Base-by-base conservation (phyloP, 2,888 invertebrate genomes). In the Eubasilissa splendida region DNA sequence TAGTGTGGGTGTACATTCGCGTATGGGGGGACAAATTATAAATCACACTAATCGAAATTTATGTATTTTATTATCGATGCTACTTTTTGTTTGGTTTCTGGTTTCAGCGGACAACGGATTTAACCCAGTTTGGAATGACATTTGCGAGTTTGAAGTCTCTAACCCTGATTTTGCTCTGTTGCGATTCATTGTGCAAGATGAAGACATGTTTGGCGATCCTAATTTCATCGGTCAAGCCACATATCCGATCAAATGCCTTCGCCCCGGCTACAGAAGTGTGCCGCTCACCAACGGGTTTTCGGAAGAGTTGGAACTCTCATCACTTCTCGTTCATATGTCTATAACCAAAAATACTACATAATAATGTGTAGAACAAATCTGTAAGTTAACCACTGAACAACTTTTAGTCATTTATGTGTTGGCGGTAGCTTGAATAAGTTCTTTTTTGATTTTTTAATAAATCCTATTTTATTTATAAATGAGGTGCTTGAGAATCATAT, bases 151-250 rank as follows among this genome's bases (percentile, higher is more conserved):
- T 87, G 93, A 94, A 59, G 92, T 98, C 11, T 88, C 90, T 12
- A 96, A 95, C 89, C 96, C 97, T 0, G 92, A 96, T 77, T 92
- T 97, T 86, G 96, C 98, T 0, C 88, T 98, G 71, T 88, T 97
- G 71, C 92, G 98, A 58, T 98, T 99, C 88, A 92, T 95, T 60
- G 96, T 98, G 0, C 95, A 97, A 88, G 98, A 98, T 88, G 98
- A 98, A 88, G 99, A 99, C 87, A 96, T 98, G 91, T 99, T 99
- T 89, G 98, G 98, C 0, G 99, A 99, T 86, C 96, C 95, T 11
- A 98, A 98, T 90, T 98, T 99, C 88, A 95, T 99, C 82, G 99
- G 99, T 0, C 99, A 99, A 89, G 97, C 97, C 60, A 96, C 97
- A 11, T 98, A 94, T 89, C 97, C 99, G 0, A 92, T 98, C 85